Base-by-base conservation (phyloP, 2,888 invertebrate species). In the Arctia plantaginis region DNA sequence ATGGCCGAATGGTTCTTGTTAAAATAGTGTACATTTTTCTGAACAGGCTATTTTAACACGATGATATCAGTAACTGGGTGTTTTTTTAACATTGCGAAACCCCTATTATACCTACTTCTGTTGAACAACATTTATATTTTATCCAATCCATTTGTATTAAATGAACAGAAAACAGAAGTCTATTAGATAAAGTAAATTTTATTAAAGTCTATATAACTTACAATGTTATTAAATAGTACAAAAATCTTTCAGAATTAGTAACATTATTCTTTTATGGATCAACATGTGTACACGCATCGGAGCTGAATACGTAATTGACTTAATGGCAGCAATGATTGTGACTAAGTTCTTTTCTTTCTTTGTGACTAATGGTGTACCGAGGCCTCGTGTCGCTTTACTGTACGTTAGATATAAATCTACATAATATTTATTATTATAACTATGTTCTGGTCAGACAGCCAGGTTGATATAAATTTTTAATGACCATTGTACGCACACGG, bases 1-100 rank as follows among this genome's bases (percentile, higher is more conserved):
- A 76, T 73, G 69, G 71, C 59, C 73, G 75, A 77, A 80, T 79
- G 76, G 77, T 77, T 79, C 72, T 80, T 76, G 77, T 80, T 82
- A 85, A 68, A 71, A 18, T 78, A 77, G 59, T 70, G 59, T 66
- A 47, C 33, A 69, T 51, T 72, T 51, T 76, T 51, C 39, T 66
- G 35, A 27, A 33, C 68, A 27, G 27, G n/a, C n/a, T 73, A 33
- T 64, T 66, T 59, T 44, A 44, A 4, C 41, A 30, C n/a, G 8
- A 0, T 12, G 3, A 3, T 62, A 23, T 55, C 15, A 59, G 30
- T 47, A 13, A 55, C 41, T 68, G 30, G 23, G 68, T 20, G 20
- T 33, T 44, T 27, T 23, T 41, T 41, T 18, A 41, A 12, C 3
- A 3, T 15, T 27, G 27, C 27, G 13, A 59, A 27, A 10, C 4